These are phyloP conservation scores for cattle (Bos taurus) DNA, from an alignment of 2,113 vertebrate genomes.

Conservation along the genomic window ARS-UCD2.0 NC_037346.1:37287001-37287500, in stretches of 20 bases:
- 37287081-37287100: slow-evolving; percentile 44
- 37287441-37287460: slow-evolving; percentile 55
- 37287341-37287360: slow-evolving; percentile 69
- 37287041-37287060: slow-evolving; percentile 37
- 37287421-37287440: slow-evolving; percentile 48
- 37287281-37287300: slow-evolving; percentile 59
- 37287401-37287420: slow-evolving; percentile 68
- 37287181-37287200: neutral
- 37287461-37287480: slow-evolving; percentile 35
- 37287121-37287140: slow-evolving; percentile 20
- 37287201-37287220: slow-evolving; percentile 47
- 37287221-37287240: slow-evolving; percentile 25
- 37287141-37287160: slow-evolving; percentile 38
- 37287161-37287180: slow-evolving; percentile 35
- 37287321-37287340: slow-evolving; percentile 65
- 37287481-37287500: neutral
- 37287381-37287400: slow-evolving; percentile 63
- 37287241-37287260: slow-evolving; percentile 47
- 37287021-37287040: slow-evolving; percentile 53
- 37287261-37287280: slow-evolving; percentile 39
- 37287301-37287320: slow-evolving; percentile 42
- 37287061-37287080: slow-evolving; percentile 50
- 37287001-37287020: slow-evolving; percentile 47
- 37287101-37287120: slow-evolving; percentile 44
- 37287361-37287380: slow-evolving; percentile 60